Percentiles rank a stretch among this genome's conserved stretches.
These are phyloP conservation scores for Ivindomyrus marchei DNA, from an alignment of 2,113 vertebrate genomes.

Conservation along the genomic window DNA sequence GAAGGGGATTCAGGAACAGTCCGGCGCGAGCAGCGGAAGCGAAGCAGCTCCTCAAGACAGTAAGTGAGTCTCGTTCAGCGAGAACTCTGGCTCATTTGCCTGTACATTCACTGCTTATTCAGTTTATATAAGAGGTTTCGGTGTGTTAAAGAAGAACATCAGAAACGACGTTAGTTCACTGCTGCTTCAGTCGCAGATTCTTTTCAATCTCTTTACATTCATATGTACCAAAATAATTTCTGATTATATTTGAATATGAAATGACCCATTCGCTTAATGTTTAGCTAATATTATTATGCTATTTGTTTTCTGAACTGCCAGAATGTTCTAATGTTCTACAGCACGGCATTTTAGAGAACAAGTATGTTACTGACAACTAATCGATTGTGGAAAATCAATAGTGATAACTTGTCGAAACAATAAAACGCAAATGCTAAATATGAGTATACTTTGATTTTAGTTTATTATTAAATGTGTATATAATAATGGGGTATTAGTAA, in stretches of 20 bases:
- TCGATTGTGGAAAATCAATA: background rate
- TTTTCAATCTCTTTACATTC: background rate
- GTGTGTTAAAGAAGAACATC: background rate
- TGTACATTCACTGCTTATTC: background rate
- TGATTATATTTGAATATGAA: background rate
- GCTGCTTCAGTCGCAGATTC: background rate
- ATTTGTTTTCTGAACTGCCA: background rate
- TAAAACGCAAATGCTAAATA: background rate
- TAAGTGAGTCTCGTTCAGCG: conserved; percentile 42
- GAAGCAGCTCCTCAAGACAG: conserved; percentile 66
- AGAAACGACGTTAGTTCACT: background rate
- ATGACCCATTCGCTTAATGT: background rate
- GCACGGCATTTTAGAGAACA: background rate
- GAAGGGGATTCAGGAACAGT: conserved; percentile 55
- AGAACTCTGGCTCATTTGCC: background rate
- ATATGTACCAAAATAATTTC: background rate
- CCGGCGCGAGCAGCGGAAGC: conserved; percentile 71
- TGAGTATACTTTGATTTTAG: background rate
- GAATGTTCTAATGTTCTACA: background rate
- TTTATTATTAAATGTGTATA: background rate
- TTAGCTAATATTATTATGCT: background rate
- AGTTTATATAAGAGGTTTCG: background rate
- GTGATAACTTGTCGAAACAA: background rate
- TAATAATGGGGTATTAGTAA: background rate
- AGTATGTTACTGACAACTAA: background rate